Conservation (phyloP, 1,140 invertebrate species). For the Nomia melanderi region DNA sequence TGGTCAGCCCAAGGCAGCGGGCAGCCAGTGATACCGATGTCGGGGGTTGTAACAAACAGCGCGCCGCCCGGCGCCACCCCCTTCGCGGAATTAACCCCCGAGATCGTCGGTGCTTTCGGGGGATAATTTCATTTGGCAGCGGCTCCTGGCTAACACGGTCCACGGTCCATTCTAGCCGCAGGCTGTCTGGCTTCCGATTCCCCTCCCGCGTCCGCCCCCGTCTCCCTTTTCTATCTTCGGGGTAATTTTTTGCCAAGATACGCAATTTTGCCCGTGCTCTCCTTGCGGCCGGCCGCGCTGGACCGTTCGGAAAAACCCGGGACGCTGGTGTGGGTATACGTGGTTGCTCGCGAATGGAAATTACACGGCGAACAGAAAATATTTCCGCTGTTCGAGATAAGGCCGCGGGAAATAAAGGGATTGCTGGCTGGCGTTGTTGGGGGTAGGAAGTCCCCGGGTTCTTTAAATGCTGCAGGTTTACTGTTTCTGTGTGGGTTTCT, state of each 20-base stretch:
- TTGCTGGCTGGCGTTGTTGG: neutral
- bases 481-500: too few relatives aligned
- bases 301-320: constrained; percentile 9
- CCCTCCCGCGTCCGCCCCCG: neutral
- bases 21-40: constrained; percentile 67
- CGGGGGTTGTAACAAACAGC: constrained; percentile 67
- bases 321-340: neutral
- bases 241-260: constrained; percentile 49
- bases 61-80: constrained; percentile 43
- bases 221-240: constrained; percentile 37
- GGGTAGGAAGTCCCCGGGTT: neutral
- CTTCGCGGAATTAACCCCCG: constrained; percentile 71
- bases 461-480: neutral
- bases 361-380: constrained; percentile 19
- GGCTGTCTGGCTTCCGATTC: constrained; percentile 41
- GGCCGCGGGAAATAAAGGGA: neutral
- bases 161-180: constrained; percentile 40
- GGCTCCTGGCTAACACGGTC: constrained; percentile 42
- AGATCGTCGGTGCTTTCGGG: constrained; percentile 68
- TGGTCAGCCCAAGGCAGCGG: constrained; percentile 68
- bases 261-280: constrained; percentile 20
- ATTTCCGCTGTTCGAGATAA: constrained; percentile 11
- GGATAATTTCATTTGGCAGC: constrained; percentile 79
- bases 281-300: too few relatives aligned
- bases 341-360: constrained; percentile 7